Conservation (phyloP, 2,888 invertebrate species). For the Cantharis rufa region DNA sequence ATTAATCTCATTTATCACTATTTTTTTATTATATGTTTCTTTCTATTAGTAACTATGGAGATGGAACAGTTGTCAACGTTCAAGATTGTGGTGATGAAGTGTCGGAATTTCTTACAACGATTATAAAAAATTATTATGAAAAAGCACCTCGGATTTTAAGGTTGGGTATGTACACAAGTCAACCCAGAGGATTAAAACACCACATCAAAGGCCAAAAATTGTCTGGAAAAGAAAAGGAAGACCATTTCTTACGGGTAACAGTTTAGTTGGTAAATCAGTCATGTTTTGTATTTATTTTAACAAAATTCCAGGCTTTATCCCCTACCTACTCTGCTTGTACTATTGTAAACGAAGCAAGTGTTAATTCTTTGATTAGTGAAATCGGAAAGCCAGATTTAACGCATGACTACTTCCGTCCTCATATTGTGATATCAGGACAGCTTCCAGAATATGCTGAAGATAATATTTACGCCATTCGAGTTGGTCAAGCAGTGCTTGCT, state of each 20-base stretch:
- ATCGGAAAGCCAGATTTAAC: not conserved
- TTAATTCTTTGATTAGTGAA: not conserved
- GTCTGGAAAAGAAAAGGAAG: not conserved
- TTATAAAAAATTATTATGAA: not conserved
- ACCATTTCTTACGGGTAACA: not conserved
- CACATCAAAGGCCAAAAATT: not conserved
- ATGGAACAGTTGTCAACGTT: not conserved
- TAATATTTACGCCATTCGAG: not conserved
- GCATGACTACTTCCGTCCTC: not conserved
- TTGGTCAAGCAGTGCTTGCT: not conserved
- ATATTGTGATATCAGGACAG: not conserved
- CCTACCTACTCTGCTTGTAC: not conserved
- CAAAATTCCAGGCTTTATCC: not conserved
- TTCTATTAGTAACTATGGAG: not conserved
- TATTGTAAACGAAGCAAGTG: not conserved
- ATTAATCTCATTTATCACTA: too few species aligned
- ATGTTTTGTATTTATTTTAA: not conserved
- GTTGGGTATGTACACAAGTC: not conserved
- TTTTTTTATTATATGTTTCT: too few species aligned
- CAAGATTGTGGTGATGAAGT: not conserved
- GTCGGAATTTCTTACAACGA: not conserved
- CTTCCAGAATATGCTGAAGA: not conserved
- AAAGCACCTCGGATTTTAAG: not conserved
- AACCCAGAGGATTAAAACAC: not conserved
- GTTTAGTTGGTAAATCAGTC: not conserved